Conservation (phyloP, 2,888 invertebrate species). For the Argyresthia goedartella region DNA sequence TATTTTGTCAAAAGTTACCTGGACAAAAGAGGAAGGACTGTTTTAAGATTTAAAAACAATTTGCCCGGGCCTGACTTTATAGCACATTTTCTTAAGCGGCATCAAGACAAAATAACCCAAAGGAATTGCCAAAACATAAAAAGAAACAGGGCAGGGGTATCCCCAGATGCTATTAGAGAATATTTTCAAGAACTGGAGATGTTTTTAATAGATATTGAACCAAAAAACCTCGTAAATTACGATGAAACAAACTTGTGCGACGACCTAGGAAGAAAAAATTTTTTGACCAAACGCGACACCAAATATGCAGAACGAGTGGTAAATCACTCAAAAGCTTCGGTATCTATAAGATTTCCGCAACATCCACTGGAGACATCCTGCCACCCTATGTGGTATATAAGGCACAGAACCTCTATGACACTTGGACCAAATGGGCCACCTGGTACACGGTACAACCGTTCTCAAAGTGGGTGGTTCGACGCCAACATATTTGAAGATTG, state of each 20-base stretch:
- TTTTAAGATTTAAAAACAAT: slow-evolving; percentile 16
- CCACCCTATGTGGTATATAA: slow-evolving; percentile 15
- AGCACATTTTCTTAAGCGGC: slow-evolving; percentile 14
- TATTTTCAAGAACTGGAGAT: slow-evolving; percentile 5
- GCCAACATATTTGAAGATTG: slow-evolving; percentile 11
- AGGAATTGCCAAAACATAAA: slow-evolving; percentile 17
- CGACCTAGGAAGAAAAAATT: background rate
- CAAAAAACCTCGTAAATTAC: background rate
- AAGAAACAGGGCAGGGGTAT: slow-evolving; percentile 13
- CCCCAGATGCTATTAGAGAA: slow-evolving; percentile 11
- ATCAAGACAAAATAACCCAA: slow-evolving; percentile 10
- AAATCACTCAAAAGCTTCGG: slow-evolving; percentile 2
- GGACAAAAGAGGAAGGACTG: slow-evolving; percentile 8
- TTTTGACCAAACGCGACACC: background rate
- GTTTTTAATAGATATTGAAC: background rate
- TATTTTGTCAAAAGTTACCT: slow-evolving; percentile 16
- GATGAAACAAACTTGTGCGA: background rate
- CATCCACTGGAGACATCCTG: slow-evolving; percentile 3
- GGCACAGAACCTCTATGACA: slow-evolving; percentile 11
- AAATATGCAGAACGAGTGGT: slow-evolving; percentile 7
- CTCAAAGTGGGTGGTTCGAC: slow-evolving; percentile 13
- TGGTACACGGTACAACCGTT: slow-evolving; percentile 11
- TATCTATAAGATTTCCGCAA: slow-evolving; percentile 8
- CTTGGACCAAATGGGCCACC: slow-evolving; percentile 9
- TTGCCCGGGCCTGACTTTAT: slow-evolving; percentile 16